phyloP scores from a whole-genome alignment of 2,113 vertebrate species.

The Edolisoma coerulescens region DNA sequence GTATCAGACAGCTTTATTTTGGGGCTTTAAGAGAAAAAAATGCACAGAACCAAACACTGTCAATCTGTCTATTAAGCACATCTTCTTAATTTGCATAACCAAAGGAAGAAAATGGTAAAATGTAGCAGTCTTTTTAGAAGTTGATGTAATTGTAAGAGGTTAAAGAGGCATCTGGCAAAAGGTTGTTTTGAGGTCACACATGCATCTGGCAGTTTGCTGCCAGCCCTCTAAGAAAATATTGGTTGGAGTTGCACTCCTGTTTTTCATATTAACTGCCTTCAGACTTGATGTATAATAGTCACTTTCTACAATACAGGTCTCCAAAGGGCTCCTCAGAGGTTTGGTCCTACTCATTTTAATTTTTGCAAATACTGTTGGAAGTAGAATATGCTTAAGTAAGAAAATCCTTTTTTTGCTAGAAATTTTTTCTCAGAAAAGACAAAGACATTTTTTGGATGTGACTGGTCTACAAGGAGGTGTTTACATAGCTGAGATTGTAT shows the following conservation, averaged over 20 bases:
- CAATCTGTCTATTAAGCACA: not conserved
- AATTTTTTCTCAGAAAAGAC: not conserved
- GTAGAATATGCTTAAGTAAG: not conserved
- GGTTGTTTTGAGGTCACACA: constrained; percentile 59
- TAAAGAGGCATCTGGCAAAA: constrained; percentile 66
- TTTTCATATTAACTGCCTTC: constrained; percentile 57
- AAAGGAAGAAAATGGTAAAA: constrained; percentile 37
- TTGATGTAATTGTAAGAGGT: constrained; percentile 48
- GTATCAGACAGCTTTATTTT: not conserved
- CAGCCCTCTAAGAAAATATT: constrained; percentile 47
- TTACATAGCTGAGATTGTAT: not conserved
- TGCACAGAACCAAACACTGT: not conserved
- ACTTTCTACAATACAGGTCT: not conserved
- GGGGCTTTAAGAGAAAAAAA: not conserved
- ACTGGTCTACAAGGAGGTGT: not conserved
- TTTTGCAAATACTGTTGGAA: not conserved
- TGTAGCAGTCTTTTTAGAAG: constrained; percentile 17
- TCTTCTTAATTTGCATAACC: constrained; percentile 27
- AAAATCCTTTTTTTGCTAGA: not conserved
- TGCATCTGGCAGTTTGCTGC: constrained; percentile 53
- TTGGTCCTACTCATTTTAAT: not conserved
- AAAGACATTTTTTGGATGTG: not conserved
- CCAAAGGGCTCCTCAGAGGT: not conserved
- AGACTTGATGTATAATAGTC: constrained; percentile 20
- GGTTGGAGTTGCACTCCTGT: constrained; percentile 24